Conservation (phyloP, 64 coral and sea anemone species). For the Montipora capricornis region DNA sequence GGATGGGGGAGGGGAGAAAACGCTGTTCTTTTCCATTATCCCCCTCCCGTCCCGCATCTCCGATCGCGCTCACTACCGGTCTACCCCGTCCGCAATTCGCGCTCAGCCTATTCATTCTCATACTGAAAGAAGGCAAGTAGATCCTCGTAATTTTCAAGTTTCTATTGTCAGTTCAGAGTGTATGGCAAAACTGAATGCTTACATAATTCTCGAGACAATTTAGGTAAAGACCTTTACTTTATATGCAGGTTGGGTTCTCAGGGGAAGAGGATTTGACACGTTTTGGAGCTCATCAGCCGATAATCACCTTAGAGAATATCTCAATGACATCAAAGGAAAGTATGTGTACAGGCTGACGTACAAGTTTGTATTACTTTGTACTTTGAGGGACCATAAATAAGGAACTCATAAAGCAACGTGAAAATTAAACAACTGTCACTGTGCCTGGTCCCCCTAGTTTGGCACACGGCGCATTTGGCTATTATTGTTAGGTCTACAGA, state of each 20-base stretch:
- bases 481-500: background rate
- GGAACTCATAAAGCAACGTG: background rate
- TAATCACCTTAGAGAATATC: background rate
- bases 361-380: background rate
- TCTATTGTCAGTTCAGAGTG: background rate
- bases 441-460: too few relatives aligned
- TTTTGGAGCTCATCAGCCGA: background rate
- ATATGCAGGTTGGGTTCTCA: slow-evolving; percentile 12
- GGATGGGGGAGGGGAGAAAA: too few relatives aligned
- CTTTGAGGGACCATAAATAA: background rate
- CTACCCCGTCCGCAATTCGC: too few relatives aligned
- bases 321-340: slow-evolving; percentile 28
- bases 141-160: background rate
- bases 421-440: background rate
- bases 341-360: background rate
- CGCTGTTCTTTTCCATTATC: too few relatives aligned
- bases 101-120: too few relatives aligned
- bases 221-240: background rate
- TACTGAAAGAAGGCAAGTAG: too few relatives aligned
- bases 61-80: too few relatives aligned
- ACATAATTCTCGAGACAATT: background rate
- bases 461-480: background rate
- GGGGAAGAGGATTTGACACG: slow-evolving; percentile 15
- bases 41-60: too few relatives aligned
- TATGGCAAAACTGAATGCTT: background rate